Base-by-base conservation (phyloP, 2,113 vertebrate genomes). In the Xenopus borealis region DNA sequence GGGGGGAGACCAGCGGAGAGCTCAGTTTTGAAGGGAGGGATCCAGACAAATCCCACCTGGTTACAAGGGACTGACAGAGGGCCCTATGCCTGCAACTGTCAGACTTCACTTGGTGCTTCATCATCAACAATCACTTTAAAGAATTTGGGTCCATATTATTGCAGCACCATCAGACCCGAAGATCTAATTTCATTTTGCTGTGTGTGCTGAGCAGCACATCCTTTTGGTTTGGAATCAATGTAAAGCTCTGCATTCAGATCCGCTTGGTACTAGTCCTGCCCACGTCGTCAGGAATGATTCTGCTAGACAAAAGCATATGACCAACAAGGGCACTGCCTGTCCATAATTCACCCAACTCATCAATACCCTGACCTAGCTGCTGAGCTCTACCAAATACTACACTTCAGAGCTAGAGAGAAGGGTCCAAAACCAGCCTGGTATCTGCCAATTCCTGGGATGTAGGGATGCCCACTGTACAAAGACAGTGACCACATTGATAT, bases 1-100 rank as follows among this genome's bases (percentile, higher is more conserved):
- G 45, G 17, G 59, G 64, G 65, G 70, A 23, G 30, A 72, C 63
- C 20, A 44, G n/a, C 40, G 10, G 63, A 40, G 62, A 66, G 33
- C 23, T 27, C 23, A 27, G 23, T 27, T 27, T 27, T 27, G 23
- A 27, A 27, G 23, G 23, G 23, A 27, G 23, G 23, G 23, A 3
- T 61, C 8, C 58, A 23, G 8, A 55, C 14, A 61, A 18, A 23
- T 61, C 19, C 58, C 10, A 20, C 58, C 58, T 61, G 58, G 58
- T 20, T 23, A 23, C 19, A 12, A 23, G 58, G 58, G 18, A 23
- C 20, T 23, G 14, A 55, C 4, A n/a, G 23, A 27, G 23, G 23
- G 7, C 18, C 14, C 16, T n/a, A 11, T 55, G 47, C 10, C 47
- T 50, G 47, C 14, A 50, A 50, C 53, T 55, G 14, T n/a, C 53